Conservation (phyloP, 1,140 invertebrate species). For the Pseudomyrmex dendroicus region DNA sequence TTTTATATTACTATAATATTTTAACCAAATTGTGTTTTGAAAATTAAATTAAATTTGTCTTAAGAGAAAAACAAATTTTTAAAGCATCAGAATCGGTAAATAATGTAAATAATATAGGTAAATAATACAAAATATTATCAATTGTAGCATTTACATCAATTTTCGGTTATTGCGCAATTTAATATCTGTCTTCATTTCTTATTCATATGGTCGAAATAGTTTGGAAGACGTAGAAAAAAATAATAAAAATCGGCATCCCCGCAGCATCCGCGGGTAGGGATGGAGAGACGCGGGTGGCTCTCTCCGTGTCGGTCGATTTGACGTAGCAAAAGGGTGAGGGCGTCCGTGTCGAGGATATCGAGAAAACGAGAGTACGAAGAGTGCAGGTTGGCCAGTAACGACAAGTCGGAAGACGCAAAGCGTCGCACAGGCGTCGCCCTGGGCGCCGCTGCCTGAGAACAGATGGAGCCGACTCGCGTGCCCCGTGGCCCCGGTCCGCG, state of each 20-base stretch:
- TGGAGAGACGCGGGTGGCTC: conserved; percentile 32
- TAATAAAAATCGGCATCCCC: conserved; percentile 28
- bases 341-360: conserved; percentile 63
- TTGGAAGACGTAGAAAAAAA: conserved; percentile 10
- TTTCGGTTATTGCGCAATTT: too few species aligned
- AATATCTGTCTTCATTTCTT: too few species aligned
- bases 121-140: too few species aligned
- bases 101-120: too few species aligned
- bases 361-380: conserved; percentile 51
- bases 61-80: too few species aligned
- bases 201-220: neutral
- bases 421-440: conserved; percentile 72
- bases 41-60: too few species aligned
- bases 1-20: too few species aligned
- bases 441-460: conserved; percentile 68
- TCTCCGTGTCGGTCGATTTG: conserved; percentile 68
- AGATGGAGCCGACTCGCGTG: conserved; percentile 80
- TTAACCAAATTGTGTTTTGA: too few species aligned
- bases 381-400: conserved; percentile 57
- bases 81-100: too few species aligned
- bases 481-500: conserved; percentile 79
- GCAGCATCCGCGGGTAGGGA: conserved; percentile 70
- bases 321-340: conserved; percentile 66
- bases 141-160: too few species aligned
- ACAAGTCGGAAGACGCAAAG: conserved; percentile 51